Conservation (phyloP, 2,797 vertebrate genomes). For the Danio aesculapii region DNA sequence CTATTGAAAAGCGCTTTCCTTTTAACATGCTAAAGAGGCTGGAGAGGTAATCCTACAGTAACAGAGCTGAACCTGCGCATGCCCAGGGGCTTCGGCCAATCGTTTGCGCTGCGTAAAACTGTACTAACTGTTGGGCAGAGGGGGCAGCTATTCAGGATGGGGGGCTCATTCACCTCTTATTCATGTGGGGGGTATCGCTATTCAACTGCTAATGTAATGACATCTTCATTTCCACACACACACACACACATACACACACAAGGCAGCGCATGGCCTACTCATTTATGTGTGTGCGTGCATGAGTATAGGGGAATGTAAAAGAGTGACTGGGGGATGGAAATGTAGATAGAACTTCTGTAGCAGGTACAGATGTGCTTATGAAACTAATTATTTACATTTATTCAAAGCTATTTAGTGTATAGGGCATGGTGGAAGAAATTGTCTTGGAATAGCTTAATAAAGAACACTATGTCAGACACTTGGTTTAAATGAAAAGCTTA, state of each 20-base stretch:
- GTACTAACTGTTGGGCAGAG: constrained; percentile 76
- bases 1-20: constrained; percentile 53
- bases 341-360: constrained; percentile 3
- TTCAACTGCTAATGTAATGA: constrained; percentile 88
- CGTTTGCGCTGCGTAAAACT: constrained; percentile 84
- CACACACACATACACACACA: constrained; percentile 51
- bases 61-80: constrained; percentile 76
- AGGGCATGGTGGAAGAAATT: neutral
- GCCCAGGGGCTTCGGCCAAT: constrained; percentile 75
- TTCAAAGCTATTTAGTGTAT: neutral
- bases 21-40: constrained; percentile 84
- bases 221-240: constrained; percentile 80
- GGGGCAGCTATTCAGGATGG: constrained; percentile 57
- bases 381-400: neutral
- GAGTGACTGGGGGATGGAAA: neutral
- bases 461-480: neutral
- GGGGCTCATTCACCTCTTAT: constrained; percentile 57
- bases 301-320: constrained; percentile 3
- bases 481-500: neutral
- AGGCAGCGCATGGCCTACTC: constrained; percentile 53
- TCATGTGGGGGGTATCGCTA: constrained; percentile 64
- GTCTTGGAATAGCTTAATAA: neutral
- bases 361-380: constrained; percentile 8
- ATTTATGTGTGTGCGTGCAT: constrained; percentile 29
- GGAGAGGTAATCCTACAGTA: constrained; percentile 77